A percentile compares a stretch with the other conserved stretches of the same genome.
Conservation (phyloP, 2,797 vertebrate genomes). For the Gorsachius magnificus region DNA sequence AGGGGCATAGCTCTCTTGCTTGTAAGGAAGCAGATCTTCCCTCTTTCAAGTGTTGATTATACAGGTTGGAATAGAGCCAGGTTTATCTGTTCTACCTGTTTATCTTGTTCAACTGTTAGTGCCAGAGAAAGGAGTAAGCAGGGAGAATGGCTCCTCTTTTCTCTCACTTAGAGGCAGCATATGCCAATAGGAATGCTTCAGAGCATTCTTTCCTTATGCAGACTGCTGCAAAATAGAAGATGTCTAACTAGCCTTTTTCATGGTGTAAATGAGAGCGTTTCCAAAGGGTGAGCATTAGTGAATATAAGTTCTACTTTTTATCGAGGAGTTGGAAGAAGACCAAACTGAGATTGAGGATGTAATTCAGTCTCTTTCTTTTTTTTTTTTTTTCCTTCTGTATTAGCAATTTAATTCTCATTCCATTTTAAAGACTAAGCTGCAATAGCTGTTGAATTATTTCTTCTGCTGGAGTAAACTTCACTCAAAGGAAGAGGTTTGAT, state of each 20-base stretch:
- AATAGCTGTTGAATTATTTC: not conserved
- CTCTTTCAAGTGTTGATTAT: not conserved
- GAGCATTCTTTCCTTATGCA: not conserved
- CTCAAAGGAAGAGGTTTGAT: not conserved
- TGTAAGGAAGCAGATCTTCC: not conserved
- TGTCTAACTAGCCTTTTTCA: not conserved
- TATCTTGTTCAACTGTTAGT: not conserved
- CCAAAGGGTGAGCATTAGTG: not conserved
- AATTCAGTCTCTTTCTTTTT: not conserved
- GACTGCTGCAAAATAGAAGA: not conserved
- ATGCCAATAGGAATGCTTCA: not conserved
- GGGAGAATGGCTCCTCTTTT: not conserved
- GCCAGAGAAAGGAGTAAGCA: not conserved
- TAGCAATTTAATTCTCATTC: not conserved
- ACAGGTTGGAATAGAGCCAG: not conserved
- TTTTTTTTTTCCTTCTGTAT: not conserved
- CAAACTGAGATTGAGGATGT: not conserved
- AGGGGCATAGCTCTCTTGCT: not conserved
- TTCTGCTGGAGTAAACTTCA: not conserved
- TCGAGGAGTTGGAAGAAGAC: not conserved
- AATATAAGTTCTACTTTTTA: not conserved
- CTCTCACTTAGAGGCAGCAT: not conserved
- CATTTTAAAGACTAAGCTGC: not conserved
- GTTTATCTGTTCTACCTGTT: constrained; percentile 1
- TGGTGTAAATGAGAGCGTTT: not conserved